These are phyloP conservation scores for Drosophila tristis DNA, from an alignment of 1,140 invertebrate genomes.

Conservation along the genomic window DNA sequence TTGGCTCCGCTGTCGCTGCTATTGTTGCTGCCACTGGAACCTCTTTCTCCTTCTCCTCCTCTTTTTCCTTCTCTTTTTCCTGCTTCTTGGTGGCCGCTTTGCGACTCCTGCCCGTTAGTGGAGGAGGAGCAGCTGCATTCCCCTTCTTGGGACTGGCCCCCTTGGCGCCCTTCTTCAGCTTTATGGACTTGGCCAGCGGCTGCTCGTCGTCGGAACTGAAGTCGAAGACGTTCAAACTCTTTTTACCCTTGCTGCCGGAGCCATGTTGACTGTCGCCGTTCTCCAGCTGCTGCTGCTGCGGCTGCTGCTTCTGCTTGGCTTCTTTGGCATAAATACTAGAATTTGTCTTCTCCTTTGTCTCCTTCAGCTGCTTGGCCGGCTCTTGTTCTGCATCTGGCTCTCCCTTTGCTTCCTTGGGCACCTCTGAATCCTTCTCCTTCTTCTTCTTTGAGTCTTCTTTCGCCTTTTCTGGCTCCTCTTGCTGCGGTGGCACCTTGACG, in stretches of 20 bases:
- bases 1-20: too few relatives aligned
- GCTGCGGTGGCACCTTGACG: constrained; percentile 71
- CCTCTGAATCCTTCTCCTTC: constrained; percentile 3
- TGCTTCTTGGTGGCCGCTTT: constrained; percentile 57
- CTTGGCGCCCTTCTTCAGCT: constrained; percentile 73
- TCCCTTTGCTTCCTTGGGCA: constrained; percentile 12
- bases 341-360: constrained; percentile 70
- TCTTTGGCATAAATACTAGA: constrained; percentile 81
- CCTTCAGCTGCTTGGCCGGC: constrained; percentile 35
- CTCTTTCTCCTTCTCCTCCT: constrained; percentile 11
- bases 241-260: constrained; percentile 44
- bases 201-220: constrained; percentile 84
- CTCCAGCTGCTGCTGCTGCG: constrained; percentile 51
- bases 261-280: constrained; percentile 51
- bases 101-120: constrained; percentile 44
- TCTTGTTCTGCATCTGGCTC: constrained; percentile 22
- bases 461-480: constrained; percentile 27
- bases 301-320: constrained; percentile 40
- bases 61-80: constrained; percentile 32
- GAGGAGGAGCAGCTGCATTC: constrained; percentile 9
- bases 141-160: constrained; percentile 51
- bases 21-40: too few relatives aligned
- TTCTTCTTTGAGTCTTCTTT: constrained; percentile 35
- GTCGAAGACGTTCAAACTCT: constrained; percentile 80
- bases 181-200: constrained; percentile 82